Conservation (phyloP, 2,888 invertebrate genomes). For the Diarsia mendica region DNA sequence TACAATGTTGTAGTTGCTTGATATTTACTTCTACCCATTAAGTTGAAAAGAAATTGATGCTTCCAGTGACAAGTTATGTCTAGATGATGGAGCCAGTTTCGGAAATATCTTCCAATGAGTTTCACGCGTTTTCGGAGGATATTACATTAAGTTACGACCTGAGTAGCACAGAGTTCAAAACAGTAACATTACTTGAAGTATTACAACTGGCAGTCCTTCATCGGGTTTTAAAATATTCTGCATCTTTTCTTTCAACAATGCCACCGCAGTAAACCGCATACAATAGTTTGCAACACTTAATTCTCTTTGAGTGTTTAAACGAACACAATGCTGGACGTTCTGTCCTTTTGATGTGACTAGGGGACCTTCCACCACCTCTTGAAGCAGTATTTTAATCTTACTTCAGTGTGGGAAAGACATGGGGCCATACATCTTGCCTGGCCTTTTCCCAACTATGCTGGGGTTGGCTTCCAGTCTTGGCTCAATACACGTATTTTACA, state of each 20-base stretch:
- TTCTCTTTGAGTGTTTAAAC: constrained; percentile 43
- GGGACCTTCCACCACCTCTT: not conserved
- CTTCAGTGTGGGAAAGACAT: not conserved
- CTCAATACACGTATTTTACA: too few relatives aligned
- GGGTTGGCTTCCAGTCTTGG: too few relatives aligned
- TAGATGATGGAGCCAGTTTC: not conserved
- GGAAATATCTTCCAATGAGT: not conserved
- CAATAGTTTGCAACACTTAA: constrained; percentile 39
- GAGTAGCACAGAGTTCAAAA: not conserved
- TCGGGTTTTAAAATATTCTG: constrained; percentile 10
- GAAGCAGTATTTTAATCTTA: not conserved
- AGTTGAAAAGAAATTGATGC: not conserved
- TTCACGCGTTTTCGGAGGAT: not conserved
- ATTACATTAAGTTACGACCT: not conserved
- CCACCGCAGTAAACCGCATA: constrained; percentile 35
- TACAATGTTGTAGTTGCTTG: constrained; percentile 9
- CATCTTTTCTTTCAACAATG: constrained; percentile 22
- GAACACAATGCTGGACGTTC: constrained; percentile 38
- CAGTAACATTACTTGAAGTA: too few relatives aligned
- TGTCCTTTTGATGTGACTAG: constrained; percentile 37
- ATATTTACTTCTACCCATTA: constrained; percentile 7
- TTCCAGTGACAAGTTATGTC: not conserved
- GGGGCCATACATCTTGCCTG: not conserved
- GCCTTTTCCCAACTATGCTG: too few relatives aligned
- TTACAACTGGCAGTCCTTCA: not conserved